Conservation (phyloP, 2,888 invertebrate genomes). For the Megastigmus dorsalis region DNA sequence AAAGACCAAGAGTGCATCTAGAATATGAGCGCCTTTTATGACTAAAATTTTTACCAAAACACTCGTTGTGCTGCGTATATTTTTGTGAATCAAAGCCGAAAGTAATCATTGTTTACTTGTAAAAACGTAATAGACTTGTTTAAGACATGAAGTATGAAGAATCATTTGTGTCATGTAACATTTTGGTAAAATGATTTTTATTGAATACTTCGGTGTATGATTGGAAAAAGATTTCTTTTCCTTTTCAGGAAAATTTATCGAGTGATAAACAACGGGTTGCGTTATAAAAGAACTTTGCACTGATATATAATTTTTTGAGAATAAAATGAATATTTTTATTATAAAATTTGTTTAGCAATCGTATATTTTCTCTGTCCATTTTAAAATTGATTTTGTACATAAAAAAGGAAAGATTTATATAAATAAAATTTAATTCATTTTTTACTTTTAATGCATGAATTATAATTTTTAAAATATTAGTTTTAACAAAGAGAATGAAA, state of each 20-base stretch:
- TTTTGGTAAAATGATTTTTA: conserved; percentile 48
- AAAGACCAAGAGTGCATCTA: conserved; percentile 36
- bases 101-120: conserved; percentile 33
- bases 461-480: conserved; percentile 20
- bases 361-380: conserved; percentile 17
- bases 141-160: no score
- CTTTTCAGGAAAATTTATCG: conserved; percentile 26
- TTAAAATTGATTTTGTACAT: conserved; percentile 36
- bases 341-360: conserved; percentile 29
- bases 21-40: conserved; percentile 32
- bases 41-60: conserved; percentile 32
- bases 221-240: conserved; percentile 31
- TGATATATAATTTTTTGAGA: conserved; percentile 35
- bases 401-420: conserved; percentile 44
- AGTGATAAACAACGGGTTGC: conserved; percentile 3
- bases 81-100: conserved; percentile 21
- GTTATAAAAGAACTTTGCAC: conserved; percentile 51
- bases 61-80: conserved; percentile 1
- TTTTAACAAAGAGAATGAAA: conserved; percentile 1
- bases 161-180: no score
- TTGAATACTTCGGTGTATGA: conserved; percentile 49
- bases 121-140: conserved; percentile 28
- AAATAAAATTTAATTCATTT: conserved; percentile 17
- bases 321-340: conserved; percentile 52
- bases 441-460: conserved; percentile 11